Conservation (phyloP, 2,113 vertebrate species). For the Isichthys henryi region DNA sequence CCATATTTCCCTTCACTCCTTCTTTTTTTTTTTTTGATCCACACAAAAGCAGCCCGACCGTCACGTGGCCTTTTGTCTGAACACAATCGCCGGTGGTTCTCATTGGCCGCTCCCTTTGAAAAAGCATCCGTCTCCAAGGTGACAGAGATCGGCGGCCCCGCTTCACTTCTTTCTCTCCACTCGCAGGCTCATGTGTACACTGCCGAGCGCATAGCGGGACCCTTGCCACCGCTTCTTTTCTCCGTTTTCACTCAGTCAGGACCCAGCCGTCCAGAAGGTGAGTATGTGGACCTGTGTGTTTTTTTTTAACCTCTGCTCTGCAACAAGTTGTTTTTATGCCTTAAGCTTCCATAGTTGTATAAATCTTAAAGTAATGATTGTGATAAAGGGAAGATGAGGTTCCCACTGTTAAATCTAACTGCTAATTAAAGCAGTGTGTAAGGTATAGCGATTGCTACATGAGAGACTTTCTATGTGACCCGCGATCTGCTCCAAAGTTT, state of each 20-base stretch:
- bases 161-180: constrained; percentile 47
- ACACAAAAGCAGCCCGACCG: constrained; percentile 47
- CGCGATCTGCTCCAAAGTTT: neutral
- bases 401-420: neutral
- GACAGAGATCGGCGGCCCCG: constrained; percentile 62
- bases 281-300: neutral
- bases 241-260: neutral
- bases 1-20: constrained; percentile 21
- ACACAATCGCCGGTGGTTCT: constrained; percentile 61
- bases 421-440: neutral
- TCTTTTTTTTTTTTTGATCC: constrained; percentile 28
- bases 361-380: neutral
- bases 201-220: constrained; percentile 43
- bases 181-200: constrained; percentile 31
- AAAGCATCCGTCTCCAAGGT: constrained; percentile 66
- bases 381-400: neutral
- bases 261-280: neutral
- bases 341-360: neutral
- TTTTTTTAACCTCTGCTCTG: neutral
- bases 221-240: constrained; percentile 28
- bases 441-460: neutral
- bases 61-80: constrained; percentile 67
- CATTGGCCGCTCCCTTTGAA: constrained; percentile 64
- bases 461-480: neutral
- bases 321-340: neutral